Evolutionary conservation across 2,113 vertebrate genomes (phyloP).

Genomic region (Saguinus imperator): DNA sequence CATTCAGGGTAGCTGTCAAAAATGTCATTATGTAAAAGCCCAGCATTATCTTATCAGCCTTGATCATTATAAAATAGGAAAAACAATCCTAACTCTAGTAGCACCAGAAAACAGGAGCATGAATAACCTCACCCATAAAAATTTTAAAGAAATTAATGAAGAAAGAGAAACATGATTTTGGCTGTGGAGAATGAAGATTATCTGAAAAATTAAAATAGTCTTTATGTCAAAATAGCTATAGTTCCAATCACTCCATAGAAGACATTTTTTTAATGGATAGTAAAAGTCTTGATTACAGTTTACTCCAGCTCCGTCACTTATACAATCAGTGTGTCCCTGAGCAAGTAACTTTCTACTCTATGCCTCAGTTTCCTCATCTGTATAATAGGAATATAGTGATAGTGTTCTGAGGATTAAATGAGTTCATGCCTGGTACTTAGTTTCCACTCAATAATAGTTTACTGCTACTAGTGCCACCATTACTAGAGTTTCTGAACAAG

Average conservation of each 20-base stretch:
- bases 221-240: not conserved
- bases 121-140: not conserved
- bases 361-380: not conserved
- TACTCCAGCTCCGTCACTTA: not conserved
- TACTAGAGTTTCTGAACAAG: not conserved
- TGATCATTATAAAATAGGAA: not conserved
- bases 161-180: not conserved
- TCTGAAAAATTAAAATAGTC: not conserved
- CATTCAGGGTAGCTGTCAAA: not conserved
- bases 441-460: too few species aligned
- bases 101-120: not conserved
- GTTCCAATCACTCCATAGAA: not conserved
- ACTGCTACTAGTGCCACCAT: not conserved
- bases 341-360: not conserved
- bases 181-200: not conserved
- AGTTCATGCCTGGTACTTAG: not conserved
- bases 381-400: not conserved
- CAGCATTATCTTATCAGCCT: not conserved
- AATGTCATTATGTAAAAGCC: not conserved
- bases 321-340: rapidly evolving
- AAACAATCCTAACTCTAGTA: not conserved
- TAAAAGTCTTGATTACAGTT: not conserved
- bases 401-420: not conserved
- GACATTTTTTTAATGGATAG: not conserved
- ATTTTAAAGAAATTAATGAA: not conserved